These are phyloP conservation scores for Empidonax alnorum DNA, from an alignment of 2,113 vertebrate genomes.

Conservation along the genomic window DNA sequence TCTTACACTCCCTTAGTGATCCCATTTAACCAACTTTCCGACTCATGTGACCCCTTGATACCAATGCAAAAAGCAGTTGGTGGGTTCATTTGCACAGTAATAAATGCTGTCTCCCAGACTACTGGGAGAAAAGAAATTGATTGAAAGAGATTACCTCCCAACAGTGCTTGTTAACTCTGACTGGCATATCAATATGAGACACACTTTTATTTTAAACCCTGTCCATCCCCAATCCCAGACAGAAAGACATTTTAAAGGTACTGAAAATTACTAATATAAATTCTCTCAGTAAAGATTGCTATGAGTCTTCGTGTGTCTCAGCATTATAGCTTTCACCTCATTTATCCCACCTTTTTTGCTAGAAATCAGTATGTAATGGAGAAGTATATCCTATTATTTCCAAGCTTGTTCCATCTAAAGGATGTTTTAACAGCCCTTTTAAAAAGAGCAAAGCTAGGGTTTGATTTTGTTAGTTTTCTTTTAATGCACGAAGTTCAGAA, in stretches of 20 bases:
- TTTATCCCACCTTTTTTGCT: neutral
- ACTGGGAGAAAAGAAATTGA: conserved; percentile 30
- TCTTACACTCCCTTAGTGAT: neutral
- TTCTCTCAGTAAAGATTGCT: neutral
- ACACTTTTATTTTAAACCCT: conserved; percentile 25
- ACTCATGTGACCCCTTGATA: conserved; percentile 32
- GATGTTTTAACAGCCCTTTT: neutral
- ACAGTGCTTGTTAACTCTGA: conserved; percentile 69
- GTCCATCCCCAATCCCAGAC: neutral
- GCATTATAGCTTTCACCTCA: neutral
- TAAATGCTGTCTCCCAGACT: conserved; percentile 66
- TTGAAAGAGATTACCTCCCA: conserved; percentile 66
- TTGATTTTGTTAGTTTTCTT: neutral
- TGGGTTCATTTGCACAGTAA: conserved; percentile 76
- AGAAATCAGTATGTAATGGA: neutral
- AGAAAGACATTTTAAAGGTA: conserved; percentile 12
- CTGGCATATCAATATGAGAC: conserved; percentile 61
- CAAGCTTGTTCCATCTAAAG: neutral
- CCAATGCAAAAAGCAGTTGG: conserved; percentile 47
- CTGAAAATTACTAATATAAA: conserved; percentile 1
- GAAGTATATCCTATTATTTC: neutral
- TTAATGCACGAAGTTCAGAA: neutral
- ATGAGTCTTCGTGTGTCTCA: neutral
- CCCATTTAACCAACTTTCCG: conserved; percentile 54
- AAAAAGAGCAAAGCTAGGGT: neutral